phyloP scores from a whole-genome alignment of 2,797 vertebrate genomes.

The Mustela erminea region DNA sequence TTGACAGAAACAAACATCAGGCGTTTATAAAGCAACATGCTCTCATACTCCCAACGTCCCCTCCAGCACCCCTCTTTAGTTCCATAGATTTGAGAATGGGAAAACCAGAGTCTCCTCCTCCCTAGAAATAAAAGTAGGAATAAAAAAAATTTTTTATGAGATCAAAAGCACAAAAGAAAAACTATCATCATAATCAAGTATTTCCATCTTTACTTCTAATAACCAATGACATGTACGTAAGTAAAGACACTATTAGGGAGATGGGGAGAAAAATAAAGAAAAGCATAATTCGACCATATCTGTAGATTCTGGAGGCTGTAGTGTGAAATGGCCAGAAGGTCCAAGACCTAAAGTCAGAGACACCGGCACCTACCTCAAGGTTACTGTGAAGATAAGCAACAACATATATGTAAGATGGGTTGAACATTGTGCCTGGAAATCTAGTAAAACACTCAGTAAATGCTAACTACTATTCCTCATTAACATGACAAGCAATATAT shows the following conservation, averaged over 20 bases:
- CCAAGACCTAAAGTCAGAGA: neutral
- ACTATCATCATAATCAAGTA: conserved; percentile 10
- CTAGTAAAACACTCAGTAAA: neutral
- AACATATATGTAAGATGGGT: neutral
- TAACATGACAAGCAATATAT: neutral
- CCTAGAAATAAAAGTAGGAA: neutral
- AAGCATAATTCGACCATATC: neutral
- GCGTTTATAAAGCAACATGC: neutral
- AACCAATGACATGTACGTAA: neutral
- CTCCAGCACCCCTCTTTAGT: neutral
- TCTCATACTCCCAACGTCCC: neutral
- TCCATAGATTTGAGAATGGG: neutral
- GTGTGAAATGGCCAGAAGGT: neutral
- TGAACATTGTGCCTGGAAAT: neutral
- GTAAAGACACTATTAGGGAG: neutral
- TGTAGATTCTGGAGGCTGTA: neutral
- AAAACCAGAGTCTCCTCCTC: conserved; percentile 19
- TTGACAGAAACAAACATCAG: neutral
- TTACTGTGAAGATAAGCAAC: neutral
- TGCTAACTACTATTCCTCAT: neutral
- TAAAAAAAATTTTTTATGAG: neutral
- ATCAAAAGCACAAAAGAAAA: conserved; percentile 41
- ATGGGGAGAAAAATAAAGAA: neutral
- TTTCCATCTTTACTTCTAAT: neutral
- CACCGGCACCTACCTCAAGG: neutral